Evolutionary conservation across 2,888 invertebrate species (phyloP), one percentile per base, ranked within the genome.

Genomic region (Drosophila melanocephala): DNA sequence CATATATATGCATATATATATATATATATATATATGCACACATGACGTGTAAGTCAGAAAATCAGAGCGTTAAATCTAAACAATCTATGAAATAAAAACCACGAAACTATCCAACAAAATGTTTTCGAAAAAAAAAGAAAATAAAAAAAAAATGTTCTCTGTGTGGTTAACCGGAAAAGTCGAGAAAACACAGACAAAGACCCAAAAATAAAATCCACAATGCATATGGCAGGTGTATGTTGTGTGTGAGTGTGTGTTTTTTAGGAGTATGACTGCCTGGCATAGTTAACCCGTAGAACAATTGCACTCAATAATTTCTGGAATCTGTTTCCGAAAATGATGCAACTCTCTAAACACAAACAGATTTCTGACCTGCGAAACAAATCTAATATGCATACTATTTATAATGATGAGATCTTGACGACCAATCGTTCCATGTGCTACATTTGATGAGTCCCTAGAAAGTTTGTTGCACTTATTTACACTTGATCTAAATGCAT

Each of bases 1-100:
- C 22, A 22, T n/a, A 26, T 3, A 19, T n/a, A 5, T n/a, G 26
- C 22, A 42, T 14, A 12, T n/a, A 26, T 47, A 50, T 50, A 9
- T 50, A 30, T 6, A n/a, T 10, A 10, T n/a, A 84, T 81, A 71
- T 32, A 37, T 35, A 22, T 22, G 81, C 81, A 76, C 85, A 74
- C 72, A 86, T 75, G 89, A 80, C 64, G 84, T 81, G 75, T 72
- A 53, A 75, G 72, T 67, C 77, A 57, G 62, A 71, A 70, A 81
- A 81, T 79, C 74, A 63, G 79, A 90, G 77, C 77, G 53, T 64
- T 59, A 70, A 87, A 75, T 71, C 83, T 90, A 91, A 90, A 90
- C 87, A 90, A 89, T 56, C 57, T 16, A 57, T 47, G 69, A 60
- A 65, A 39, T 37, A 22, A 56, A 55, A 30, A 30, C 42, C 28